Percentiles rank a stretch among this genome's conserved stretches.
phyloP scores from a whole-genome alignment of 2,113 vertebrate genomes.

The Hemiprocne comata region DNA sequence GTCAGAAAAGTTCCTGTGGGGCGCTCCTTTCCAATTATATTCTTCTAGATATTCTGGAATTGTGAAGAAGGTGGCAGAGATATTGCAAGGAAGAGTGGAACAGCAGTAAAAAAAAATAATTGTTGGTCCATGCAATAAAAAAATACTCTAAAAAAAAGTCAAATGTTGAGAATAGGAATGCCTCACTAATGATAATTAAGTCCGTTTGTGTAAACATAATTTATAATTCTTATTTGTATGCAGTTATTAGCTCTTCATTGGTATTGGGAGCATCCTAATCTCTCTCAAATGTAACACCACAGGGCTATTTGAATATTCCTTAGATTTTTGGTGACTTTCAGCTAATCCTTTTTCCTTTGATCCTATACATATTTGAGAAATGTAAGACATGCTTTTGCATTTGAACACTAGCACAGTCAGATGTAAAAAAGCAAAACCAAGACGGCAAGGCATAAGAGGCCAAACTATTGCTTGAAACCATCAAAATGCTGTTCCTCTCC shows the following conservation, averaged over 20 bases:
- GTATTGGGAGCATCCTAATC: neutral
- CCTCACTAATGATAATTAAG: neutral
- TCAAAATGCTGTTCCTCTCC: neutral
- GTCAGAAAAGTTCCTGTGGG: neutral
- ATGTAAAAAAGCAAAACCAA: neutral
- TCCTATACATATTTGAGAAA: neutral
- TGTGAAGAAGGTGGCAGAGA: neutral
- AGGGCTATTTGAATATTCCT: neutral
- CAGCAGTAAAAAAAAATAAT: neutral
- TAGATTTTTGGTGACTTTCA: neutral
- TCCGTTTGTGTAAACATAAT: neutral
- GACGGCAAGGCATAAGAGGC: neutral
- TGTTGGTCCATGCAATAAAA: neutral
- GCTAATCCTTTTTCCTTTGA: neutral
- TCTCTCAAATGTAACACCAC: neutral
- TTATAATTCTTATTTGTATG: neutral
- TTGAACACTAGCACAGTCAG: neutral
- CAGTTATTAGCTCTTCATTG: neutral
- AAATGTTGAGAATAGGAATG: neutral
- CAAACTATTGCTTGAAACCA: neutral
- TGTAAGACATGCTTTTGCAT: neutral
- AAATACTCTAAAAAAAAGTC: neutral
- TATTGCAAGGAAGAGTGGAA: neutral
- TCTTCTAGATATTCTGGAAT: neutral
- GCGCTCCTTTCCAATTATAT: neutral